Conservation (phyloP, 2,888 invertebrate species). For the Byasa hedistus region DNA sequence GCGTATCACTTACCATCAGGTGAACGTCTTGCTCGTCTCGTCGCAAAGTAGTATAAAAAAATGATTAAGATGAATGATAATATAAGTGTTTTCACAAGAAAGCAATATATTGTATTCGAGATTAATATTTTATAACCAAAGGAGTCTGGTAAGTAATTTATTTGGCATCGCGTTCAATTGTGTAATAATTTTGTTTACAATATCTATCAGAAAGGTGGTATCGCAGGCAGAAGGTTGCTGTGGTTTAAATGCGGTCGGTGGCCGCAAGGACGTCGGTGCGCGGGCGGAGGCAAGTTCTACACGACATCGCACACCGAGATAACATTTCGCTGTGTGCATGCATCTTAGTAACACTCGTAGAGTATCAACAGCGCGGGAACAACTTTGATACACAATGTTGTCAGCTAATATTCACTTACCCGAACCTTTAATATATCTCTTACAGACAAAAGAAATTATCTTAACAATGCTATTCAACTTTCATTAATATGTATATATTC, state of each 20-base stretch:
- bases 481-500: too few species aligned
- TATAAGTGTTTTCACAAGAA: background rate
- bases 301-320: slow-evolving; percentile 39
- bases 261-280: slow-evolving; percentile 78
- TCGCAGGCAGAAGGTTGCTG: slow-evolving; percentile 32
- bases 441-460: too few species aligned
- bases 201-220: slow-evolving; percentile 22
- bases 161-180: slow-evolving; percentile 6
- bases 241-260: slow-evolving; percentile 64
- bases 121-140: background rate
- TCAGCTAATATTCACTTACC: slow-evolving; percentile 32
- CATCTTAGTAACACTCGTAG: slow-evolving; percentile 32
- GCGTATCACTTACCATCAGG: too few species aligned
- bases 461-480: too few species aligned
- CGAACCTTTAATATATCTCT: background rate
- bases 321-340: slow-evolving; percentile 37
- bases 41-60: too few species aligned
- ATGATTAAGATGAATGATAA: too few species aligned
- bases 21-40: too few species aligned
- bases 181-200: slow-evolving; percentile 28
- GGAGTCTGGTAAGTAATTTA: slow-evolving; percentile 2
- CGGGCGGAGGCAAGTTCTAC: slow-evolving; percentile 65
- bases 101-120: slow-evolving; percentile 3
- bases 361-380: slow-evolving; percentile 45
- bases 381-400: slow-evolving; percentile 48